phyloP scores from a whole-genome alignment of 1,140 invertebrate species.

The Galleria mellonella region DNA sequence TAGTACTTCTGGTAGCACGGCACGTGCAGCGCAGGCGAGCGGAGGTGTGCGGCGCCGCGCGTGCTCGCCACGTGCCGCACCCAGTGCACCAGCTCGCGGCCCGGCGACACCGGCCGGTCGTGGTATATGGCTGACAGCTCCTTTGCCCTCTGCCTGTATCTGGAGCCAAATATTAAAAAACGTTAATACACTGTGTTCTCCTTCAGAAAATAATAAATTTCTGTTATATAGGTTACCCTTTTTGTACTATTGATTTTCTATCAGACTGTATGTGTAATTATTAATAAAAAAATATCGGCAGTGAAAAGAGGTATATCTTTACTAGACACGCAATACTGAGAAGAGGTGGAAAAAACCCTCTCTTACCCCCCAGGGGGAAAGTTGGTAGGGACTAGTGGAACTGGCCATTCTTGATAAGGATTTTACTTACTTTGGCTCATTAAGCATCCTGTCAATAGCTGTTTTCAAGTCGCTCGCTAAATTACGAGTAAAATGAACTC shows the following conservation, averaged over 20 bases:
- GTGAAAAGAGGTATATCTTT: too few species aligned
- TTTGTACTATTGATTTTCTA: too few species aligned
- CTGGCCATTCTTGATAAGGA: too few species aligned
- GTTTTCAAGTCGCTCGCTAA: constrained; percentile 11
- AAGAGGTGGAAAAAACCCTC: too few species aligned
- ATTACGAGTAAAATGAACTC: constrained; percentile 21
- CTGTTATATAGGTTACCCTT: too few species aligned
- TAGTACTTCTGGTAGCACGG: constrained; percentile 35
- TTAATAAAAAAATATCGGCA: too few species aligned
- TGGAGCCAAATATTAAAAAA: constrained; percentile 6
- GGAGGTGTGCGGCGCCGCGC: constrained; percentile 62
- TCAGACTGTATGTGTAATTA: too few species aligned
- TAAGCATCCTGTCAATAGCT: constrained; percentile 16
- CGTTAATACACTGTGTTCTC: too few species aligned
- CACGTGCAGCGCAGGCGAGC: constrained; percentile 58
- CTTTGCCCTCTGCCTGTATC: constrained; percentile 16
- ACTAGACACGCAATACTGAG: too few species aligned
- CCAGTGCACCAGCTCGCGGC: constrained; percentile 29
- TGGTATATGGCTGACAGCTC: constrained; percentile 23
- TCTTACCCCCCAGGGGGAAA: too few species aligned
- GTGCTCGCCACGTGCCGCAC: constrained; percentile 30
- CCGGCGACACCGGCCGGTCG: constrained; percentile 16
- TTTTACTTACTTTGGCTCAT: constrained; percentile 16
- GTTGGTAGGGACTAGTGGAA: too few species aligned
- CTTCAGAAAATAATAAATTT: too few species aligned